Evolutionary conservation across 2,113 vertebrate species (phyloP).

Genomic region (Dermatemys mawii): DNA sequence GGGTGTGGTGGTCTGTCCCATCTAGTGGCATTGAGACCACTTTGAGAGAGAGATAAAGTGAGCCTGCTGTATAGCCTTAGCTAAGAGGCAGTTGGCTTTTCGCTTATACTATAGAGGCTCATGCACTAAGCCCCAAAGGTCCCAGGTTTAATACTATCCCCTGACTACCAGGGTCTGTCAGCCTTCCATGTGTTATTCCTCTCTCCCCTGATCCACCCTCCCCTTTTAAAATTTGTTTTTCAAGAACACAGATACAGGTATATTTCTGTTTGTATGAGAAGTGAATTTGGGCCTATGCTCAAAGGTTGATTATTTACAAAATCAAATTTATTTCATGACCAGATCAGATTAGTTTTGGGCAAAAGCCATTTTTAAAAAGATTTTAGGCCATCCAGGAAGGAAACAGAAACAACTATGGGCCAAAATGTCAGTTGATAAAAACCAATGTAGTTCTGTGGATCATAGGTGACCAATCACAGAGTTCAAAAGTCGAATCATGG

Average conservation of each 20-base stretch:
- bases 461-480: background rate
- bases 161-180: too few species aligned
- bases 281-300: background rate
- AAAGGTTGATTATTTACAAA: conserved; percentile 3
- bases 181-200: too few species aligned
- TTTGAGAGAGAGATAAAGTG: too few species aligned
- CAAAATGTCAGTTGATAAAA: background rate
- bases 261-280: background rate
- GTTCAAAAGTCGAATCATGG: background rate
- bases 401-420: conserved; percentile 20
- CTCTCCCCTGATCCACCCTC: background rate
- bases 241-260: conserved; percentile 23
- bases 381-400: conserved; percentile 49
- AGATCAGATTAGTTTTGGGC: conserved; percentile 34
- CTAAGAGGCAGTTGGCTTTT: too few species aligned
- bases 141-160: too few species aligned
- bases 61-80: too few species aligned
- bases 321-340: background rate
- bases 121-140: too few species aligned
- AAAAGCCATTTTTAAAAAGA: conserved; percentile 20
- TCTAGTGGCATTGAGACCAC: too few species aligned
- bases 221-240: background rate
- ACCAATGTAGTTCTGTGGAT: conserved; percentile 1
- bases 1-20: too few species aligned
- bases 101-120: too few species aligned